Evolutionary conservation across 2,113 vertebrate species (phyloP).

Genomic region (Patagioenas fasciata): DNA sequence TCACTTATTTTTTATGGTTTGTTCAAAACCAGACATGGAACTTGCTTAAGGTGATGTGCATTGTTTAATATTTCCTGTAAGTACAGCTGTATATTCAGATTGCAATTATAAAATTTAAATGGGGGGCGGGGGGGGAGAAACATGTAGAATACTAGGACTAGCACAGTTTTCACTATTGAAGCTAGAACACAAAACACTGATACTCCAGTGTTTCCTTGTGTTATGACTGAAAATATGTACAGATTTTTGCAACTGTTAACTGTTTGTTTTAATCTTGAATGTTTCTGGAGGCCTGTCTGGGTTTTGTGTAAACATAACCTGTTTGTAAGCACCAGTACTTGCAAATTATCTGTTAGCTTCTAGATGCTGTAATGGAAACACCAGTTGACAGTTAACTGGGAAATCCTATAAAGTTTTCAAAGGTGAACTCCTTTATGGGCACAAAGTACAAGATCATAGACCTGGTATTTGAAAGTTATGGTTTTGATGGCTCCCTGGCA

Average conservation of each 20-base stretch:
- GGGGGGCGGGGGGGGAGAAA: constrained; percentile 40
- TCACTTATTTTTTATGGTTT: constrained; percentile 64
- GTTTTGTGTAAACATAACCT: constrained; percentile 60
- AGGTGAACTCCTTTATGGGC: constrained; percentile 4
- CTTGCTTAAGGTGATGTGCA: constrained; percentile 62
- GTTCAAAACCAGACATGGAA: constrained; percentile 54
- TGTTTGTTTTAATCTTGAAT: constrained; percentile 65
- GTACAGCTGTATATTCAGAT: constrained; percentile 69
- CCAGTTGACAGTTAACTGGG: constrained; percentile 20
- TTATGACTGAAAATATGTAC: constrained; percentile 67
- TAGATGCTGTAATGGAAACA: constrained; percentile 54
- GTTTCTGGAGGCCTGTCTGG: constrained; percentile 63
- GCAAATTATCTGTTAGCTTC: constrained; percentile 34
- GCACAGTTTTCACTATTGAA: constrained; percentile 27
- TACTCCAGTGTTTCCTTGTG: constrained; percentile 18
- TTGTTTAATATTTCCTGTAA: constrained; percentile 72
- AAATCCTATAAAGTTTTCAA: constrained; percentile 12
- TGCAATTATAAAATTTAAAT: constrained; percentile 62
- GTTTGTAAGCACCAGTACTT: constrained; percentile 49
- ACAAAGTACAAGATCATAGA: background rate
- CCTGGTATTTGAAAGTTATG: background rate
- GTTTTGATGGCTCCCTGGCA: constrained; percentile 20
- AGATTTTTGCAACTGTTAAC: constrained; percentile 29
- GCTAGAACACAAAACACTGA: constrained; percentile 38
- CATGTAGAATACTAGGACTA: constrained; percentile 47